Base-by-base conservation (phyloP, 1,140 invertebrate species). In the Ips nitidus region DNA sequence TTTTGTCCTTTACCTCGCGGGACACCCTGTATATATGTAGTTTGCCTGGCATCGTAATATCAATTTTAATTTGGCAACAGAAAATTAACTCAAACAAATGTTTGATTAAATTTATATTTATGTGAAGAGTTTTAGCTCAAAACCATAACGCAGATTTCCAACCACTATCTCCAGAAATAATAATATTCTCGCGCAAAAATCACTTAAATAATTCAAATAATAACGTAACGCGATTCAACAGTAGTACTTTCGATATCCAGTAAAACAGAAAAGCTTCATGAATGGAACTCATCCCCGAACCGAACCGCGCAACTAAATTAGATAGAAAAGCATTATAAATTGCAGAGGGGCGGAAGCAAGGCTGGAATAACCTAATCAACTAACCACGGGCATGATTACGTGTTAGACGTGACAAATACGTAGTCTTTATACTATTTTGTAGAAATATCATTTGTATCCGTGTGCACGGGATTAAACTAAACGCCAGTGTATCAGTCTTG, bases 301-400 rank as follows among this genome's bases (percentile, higher is more conserved):
- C 65, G 71, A 69, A 73, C 71, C 73, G 57, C 57, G 41, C 41
- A 41, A 56, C 68, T 74, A 75, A 75, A 75, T 75, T 75, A 74
- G 73, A 74, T 71, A 71, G 74, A 75, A 74, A 74, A 70, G 74
- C 71, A 74, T 74, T 72, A 75, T 75, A 75, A 75, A 75, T 75
- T 74, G 72, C 69, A 56, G 68, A 65, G 58, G 71, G 60, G 71
- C 70, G 74, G 73, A 74, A 73, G 72, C 74, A 75, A 75, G 74
- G 53, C 56, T 65, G 71, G 74, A 75, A 75, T 75, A 75, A 75
- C 74, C 73, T 75, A 75, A 75, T 75, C 74, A 75, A 71, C 59
- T 71, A 73, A 74, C 74, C 74, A 61, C 74, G 71, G 71, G 73
- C 73, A 75, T 75, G 74, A 75, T 75, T 75, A 75, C 74, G 73